These are phyloP conservation scores for Sebastes oblongus DNA, from an alignment of 2,797 vertebrate species.

Conservation along the genomic window DNA sequence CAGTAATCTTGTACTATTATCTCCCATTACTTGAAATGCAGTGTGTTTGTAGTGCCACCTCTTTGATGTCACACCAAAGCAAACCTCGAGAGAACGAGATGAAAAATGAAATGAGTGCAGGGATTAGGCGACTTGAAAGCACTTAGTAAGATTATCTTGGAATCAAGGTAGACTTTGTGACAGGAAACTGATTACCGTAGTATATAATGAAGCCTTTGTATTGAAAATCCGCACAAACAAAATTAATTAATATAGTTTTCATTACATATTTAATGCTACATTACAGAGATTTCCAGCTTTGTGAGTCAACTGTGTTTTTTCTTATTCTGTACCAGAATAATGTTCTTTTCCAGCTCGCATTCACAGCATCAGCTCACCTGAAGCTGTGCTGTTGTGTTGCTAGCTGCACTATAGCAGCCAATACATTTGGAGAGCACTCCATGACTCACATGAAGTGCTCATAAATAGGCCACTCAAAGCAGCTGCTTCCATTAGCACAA, in stretches of 20 bases:
- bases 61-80: slow-evolving; percentile 71
- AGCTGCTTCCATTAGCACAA: slow-evolving; percentile 57
- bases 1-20: slow-evolving; percentile 59
- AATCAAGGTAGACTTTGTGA: slow-evolving; percentile 56
- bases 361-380: slow-evolving; percentile 48
- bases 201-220: slow-evolving; percentile 13
- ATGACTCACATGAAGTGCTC: slow-evolving; percentile 51
- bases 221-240: slow-evolving; percentile 1
- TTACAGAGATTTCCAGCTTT: slow-evolving; percentile 5
- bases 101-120: slow-evolving; percentile 48
- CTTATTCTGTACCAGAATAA: neutral
- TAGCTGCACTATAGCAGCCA: slow-evolving; percentile 7
- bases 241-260: slow-evolving; percentile 8
- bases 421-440: slow-evolving; percentile 37
- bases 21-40: slow-evolving; percentile 49
- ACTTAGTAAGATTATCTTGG: slow-evolving; percentile 41
- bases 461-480: slow-evolving; percentile 61
- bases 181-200: slow-evolving; percentile 31
- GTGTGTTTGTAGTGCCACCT: slow-evolving; percentile 42
- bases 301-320: neutral
- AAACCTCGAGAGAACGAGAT: slow-evolving; percentile 29
- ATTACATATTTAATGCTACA: neutral
- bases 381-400: slow-evolving; percentile 42
- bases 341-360: slow-evolving; percentile 9
- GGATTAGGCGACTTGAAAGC: slow-evolving; percentile 65